Conservation (phyloP, 2,888 invertebrate species). For the Mesochorus sp. region DNA sequence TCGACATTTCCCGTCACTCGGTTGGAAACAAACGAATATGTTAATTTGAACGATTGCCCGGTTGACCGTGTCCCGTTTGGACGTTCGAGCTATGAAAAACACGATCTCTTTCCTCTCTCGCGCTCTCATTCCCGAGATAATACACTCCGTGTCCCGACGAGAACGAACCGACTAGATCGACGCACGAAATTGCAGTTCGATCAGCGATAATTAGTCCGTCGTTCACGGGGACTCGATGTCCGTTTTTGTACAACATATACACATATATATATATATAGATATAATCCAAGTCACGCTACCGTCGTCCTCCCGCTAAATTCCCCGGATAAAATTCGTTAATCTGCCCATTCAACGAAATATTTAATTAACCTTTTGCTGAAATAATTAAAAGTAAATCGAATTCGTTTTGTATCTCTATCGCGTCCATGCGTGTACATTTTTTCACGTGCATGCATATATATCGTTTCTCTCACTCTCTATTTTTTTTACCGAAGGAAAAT, state of each 20-base stretch:
- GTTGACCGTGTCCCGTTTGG: conserved; percentile 27
- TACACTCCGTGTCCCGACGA: background rate
- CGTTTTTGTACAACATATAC: too few relatives aligned
- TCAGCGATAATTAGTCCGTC: conserved; percentile 53
- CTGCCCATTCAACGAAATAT: conserved; percentile 37
- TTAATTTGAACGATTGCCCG: conserved; percentile 39
- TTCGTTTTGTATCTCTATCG: conserved; percentile 19
- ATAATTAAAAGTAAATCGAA: conserved; percentile 47
- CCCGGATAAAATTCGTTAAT: conserved; percentile 47
- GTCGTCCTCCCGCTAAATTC: conserved; percentile 13
- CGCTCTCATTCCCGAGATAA: background rate
- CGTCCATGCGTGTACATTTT: background rate
- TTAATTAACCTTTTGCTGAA: conserved; percentile 37
- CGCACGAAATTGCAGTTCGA: conserved; percentile 54
- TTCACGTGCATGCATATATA: too few relatives aligned
- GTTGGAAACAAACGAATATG: conserved; percentile 43
- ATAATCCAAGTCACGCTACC: too few relatives aligned
- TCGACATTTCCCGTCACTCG: too few relatives aligned
- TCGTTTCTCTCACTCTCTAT: too few relatives aligned
- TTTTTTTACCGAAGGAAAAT: too few relatives aligned
- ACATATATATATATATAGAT: too few relatives aligned
- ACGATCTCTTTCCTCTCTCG: background rate
- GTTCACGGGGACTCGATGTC: conserved; percentile 16
- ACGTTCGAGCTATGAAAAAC: conserved; percentile 41
- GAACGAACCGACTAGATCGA: conserved; percentile 24